Evolutionary conservation across 2,113 vertebrate species (phyloP).

Genomic region (Apodemus speciosus): DNA sequence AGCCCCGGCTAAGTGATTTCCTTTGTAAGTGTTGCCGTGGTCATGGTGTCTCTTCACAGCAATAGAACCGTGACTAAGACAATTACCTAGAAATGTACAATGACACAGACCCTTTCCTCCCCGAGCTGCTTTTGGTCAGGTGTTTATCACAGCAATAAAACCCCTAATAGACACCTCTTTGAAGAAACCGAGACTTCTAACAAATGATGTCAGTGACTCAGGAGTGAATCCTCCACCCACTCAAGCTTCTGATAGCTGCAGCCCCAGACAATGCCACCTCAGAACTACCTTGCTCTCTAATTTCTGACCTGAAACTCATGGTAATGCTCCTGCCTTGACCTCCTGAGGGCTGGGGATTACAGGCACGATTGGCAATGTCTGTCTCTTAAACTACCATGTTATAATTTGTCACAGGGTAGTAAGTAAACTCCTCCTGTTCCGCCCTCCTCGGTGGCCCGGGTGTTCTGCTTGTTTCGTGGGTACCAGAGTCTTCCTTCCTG

Average conservation of each 20-base stretch:
- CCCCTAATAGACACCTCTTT: neutral
- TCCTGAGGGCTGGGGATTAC: neutral
- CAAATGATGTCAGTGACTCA: slow-evolving; percentile 1
- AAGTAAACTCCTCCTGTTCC: neutral
- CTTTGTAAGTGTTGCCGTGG: neutral
- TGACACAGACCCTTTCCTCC: neutral
- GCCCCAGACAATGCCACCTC: neutral
- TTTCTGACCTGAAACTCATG: neutral
- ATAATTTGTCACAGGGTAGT: slow-evolving; percentile 6
- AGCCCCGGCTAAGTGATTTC: neutral
- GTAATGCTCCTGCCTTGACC: neutral
- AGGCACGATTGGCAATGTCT: neutral
- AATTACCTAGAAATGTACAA: neutral
- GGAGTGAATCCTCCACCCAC: neutral
- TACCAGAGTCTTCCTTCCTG: neutral
- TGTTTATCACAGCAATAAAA: slow-evolving; percentile 1
- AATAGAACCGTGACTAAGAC: neutral
- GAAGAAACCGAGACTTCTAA: slow-evolving; percentile 50
- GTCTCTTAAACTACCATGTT: neutral
- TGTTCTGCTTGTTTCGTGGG: neutral
- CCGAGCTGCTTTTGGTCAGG: neutral
- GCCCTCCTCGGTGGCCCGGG: neutral
- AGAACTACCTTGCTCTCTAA: neutral
- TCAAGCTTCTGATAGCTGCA: neutral
- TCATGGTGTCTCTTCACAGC: neutral